Evolutionary conservation across 2,888 invertebrate species (phyloP).

Genomic region (Amphipyra tragopoginis): DNA sequence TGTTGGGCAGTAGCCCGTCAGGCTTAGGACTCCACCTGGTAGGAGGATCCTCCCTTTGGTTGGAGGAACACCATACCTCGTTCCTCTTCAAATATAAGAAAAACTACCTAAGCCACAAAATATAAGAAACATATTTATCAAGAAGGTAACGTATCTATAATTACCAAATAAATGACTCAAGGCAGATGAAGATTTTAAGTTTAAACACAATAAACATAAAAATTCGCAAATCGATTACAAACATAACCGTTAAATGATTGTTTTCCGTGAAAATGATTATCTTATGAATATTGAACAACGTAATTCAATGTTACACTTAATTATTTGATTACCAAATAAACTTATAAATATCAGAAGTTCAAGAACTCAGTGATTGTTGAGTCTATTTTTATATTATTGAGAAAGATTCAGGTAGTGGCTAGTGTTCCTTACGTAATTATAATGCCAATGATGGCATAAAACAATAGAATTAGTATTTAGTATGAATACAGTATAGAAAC

Average conservation of each 20-base stretch:
- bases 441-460: conserved; percentile 7
- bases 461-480: conserved; percentile 25
- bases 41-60: too few species aligned
- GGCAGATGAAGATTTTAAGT: conserved; percentile 16
- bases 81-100: too few species aligned
- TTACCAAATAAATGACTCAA: conserved; percentile 23
- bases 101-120: too few species aligned
- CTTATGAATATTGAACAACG: conserved; percentile 54
- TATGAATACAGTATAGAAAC: too few species aligned
- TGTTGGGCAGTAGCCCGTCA: too few species aligned
- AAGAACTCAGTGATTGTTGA: conserved; percentile 42
- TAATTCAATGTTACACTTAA: conserved; percentile 57
- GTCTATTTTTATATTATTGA: conserved; percentile 7
- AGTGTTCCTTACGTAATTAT: conserved; percentile 1
- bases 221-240: conserved; percentile 48
- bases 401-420: conserved; percentile 17
- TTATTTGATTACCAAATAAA: conserved; percentile 41
- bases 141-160: background rate
- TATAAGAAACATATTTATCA: background rate
- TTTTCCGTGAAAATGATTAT: conserved; percentile 55
- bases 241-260: conserved; percentile 40
- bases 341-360: conserved; percentile 52
- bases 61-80: too few species aligned
- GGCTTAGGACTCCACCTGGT: too few species aligned
- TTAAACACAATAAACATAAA: conserved; percentile 22